Evolutionary conservation across 2,797 vertebrate species (phyloP).

Genomic region (Malacoctenus gilli): DNA sequence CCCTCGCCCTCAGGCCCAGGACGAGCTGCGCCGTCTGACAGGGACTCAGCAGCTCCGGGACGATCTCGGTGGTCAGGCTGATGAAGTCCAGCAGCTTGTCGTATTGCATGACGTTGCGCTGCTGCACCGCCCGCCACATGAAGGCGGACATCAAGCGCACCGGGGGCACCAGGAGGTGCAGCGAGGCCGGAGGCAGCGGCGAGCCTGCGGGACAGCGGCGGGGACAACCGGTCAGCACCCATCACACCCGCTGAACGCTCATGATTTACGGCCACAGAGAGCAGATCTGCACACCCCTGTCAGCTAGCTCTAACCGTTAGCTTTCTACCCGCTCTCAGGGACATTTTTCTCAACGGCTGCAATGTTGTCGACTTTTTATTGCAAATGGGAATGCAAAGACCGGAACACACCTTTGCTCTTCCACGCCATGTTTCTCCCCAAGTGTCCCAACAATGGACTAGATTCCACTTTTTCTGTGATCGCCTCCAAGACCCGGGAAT

Average conservation of each 20-base stretch:
- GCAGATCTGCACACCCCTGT: too few relatives aligned
- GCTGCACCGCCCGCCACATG: slow-evolving; percentile 60
- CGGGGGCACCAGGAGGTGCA: slow-evolving; percentile 71
- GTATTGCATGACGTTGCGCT: slow-evolving; percentile 65
- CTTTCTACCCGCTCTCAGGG: too few relatives aligned
- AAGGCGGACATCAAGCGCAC: slow-evolving; percentile 72
- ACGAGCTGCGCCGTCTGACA: slow-evolving; percentile 63
- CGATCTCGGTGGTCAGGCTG: slow-evolving; percentile 58
- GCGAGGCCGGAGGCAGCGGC: slow-evolving; percentile 53
- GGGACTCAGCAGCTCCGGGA: slow-evolving; percentile 69
- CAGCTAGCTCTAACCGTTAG: slow-evolving; percentile 33
- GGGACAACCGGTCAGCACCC: not conserved
- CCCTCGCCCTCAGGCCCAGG: slow-evolving; percentile 71
- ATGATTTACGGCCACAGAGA: too few relatives aligned
- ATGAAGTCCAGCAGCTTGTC: slow-evolving; percentile 74
- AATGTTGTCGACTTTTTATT: too few relatives aligned
- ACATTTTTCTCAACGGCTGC: too few relatives aligned
- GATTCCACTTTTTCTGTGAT: not conserved
- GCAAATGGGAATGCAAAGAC: too few relatives aligned
- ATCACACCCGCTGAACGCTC: too few relatives aligned
- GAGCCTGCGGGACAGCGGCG: slow-evolving; percentile 17
- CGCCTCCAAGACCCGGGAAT: not conserved
- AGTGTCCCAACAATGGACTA: not conserved
- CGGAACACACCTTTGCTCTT: slow-evolving; percentile 49
- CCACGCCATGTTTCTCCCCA: slow-evolving; percentile 31